Base-by-base conservation (phyloP, 1,140 invertebrate genomes). In the Phenacoccus solenopsis region DNA sequence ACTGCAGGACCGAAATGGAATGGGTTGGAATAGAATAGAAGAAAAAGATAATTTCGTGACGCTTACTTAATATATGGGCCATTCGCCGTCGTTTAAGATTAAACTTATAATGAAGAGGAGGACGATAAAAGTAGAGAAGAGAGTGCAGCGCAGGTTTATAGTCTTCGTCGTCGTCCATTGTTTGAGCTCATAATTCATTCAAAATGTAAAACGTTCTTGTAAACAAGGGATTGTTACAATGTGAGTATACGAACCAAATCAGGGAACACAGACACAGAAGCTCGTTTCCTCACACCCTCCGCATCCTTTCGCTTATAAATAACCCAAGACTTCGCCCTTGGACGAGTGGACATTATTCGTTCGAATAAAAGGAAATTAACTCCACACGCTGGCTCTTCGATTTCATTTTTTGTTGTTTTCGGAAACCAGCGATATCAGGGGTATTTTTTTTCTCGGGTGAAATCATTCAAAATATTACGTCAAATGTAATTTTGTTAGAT, bases 31-130 rank as follows among this genome's bases (percentile, higher is more conserved):
- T 64, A 22, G 59, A 64, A 64, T 64, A 64, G 59, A 64, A 64
- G 59, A 64, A 64, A 64, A 64, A 64, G 59, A 64, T 64, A 64
- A 64, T 64, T 64, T 64, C 59, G 59, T 64, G 59, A 64, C 59
- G 59, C 25, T 64, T 64, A 64, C 59, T 64, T 64, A 64, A 64
- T 64, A 64, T 64, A 64, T 64, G 59, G 59, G 59, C 59, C 59
- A 64, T 64, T 64, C 59, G 59, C 59, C 59, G 59, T 64, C 59
- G 59, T 64, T 64, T 64, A 64, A 64, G 59, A 64, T 64, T 64
- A 64, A 64, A 64, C 59, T 64, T 64, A 64, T 64, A 64, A 64
- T 64, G 59, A 64, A 64, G 59, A 64, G 25, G 59, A 64, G 59
- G 22, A 27, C 59, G 59, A 64, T 64, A 64, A 64, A 27, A 49